phyloP scores from a whole-genome alignment of 2,113 vertebrate genomes.

The Raphicerus campestris region DNA sequence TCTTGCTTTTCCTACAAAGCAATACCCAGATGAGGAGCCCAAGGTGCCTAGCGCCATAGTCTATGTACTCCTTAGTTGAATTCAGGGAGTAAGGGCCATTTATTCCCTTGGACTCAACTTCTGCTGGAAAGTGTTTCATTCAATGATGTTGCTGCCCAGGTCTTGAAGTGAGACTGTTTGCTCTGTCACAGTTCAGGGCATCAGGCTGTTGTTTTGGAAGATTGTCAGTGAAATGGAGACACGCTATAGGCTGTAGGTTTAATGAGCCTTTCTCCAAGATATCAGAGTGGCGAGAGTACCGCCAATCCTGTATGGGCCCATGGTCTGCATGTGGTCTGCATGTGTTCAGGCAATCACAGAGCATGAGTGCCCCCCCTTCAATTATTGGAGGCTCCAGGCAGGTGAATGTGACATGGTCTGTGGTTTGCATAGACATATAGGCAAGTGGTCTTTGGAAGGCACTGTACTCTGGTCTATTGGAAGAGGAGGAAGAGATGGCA shows the following conservation, averaged over 20 bases:
- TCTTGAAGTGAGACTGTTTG: not conserved
- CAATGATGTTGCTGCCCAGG: not conserved
- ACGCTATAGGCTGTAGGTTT: fast-evolving
- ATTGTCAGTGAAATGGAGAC: not conserved
- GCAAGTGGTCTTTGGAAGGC: not conserved
- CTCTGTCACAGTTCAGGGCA: not conserved
- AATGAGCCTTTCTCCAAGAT: not conserved
- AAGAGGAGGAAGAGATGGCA: not conserved
- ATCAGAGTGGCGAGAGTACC: fast-evolving
- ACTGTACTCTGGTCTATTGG: not conserved
- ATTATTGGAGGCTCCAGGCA: not conserved
- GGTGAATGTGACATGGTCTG: not conserved
- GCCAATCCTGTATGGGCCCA: too few relatives aligned
- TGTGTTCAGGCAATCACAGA: not conserved
- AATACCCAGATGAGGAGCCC: not conserved
- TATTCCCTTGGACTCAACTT: not conserved
- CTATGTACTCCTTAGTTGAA: not conserved
- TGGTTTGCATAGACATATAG: not conserved
- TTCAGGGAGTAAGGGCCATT: not conserved
- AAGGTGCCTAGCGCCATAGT: not conserved
- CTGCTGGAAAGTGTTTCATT: not conserved
- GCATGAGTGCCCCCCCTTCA: not conserved
- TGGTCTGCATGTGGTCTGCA: too few relatives aligned
- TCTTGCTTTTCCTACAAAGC: not conserved
- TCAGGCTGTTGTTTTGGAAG: not conserved